Percentiles rank a stretch among this genome's conserved stretches.
Evolutionary conservation across 2,888 invertebrate species (phyloP).

Genomic region (Dyspetes luteomarginatus): DNA sequence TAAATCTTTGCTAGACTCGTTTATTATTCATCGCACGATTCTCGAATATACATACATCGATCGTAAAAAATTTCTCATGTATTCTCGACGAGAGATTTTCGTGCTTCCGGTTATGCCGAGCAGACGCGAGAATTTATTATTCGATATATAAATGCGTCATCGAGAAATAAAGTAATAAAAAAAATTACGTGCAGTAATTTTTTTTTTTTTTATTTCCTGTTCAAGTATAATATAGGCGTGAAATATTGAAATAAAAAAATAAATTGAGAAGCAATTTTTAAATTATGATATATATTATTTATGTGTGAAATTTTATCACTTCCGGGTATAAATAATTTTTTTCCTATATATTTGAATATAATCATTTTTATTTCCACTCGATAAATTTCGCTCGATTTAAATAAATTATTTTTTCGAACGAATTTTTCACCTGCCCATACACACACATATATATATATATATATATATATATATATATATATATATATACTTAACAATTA

Average conservation of each 20-base stretch:
- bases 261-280: no score
- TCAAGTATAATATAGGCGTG: no score
- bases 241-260: no score
- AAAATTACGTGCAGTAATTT: not conserved
- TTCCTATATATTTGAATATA: not conserved
- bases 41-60: no score
- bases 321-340: not conserved
- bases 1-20: not conserved
- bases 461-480: no score
- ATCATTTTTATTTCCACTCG: slow-evolving; percentile 21
- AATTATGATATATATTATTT: no score
- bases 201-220: slow-evolving; percentile 40
- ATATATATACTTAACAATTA: no score
- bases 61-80: slow-evolving; percentile 1
- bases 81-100: slow-evolving; percentile 1
- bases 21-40: not conserved
- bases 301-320: no score
- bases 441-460: no score
- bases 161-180: slow-evolving; percentile 4
- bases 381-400: slow-evolving; percentile 16
- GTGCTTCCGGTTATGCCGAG: slow-evolving; percentile 6
- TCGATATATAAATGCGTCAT: not conserved
- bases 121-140: not conserved
- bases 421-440: no score
- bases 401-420: slow-evolving; percentile 15